These are phyloP conservation scores for Lutraria lutraria DNA, from an alignment of 2,888 invertebrate species.

Conservation along the genomic window DNA sequence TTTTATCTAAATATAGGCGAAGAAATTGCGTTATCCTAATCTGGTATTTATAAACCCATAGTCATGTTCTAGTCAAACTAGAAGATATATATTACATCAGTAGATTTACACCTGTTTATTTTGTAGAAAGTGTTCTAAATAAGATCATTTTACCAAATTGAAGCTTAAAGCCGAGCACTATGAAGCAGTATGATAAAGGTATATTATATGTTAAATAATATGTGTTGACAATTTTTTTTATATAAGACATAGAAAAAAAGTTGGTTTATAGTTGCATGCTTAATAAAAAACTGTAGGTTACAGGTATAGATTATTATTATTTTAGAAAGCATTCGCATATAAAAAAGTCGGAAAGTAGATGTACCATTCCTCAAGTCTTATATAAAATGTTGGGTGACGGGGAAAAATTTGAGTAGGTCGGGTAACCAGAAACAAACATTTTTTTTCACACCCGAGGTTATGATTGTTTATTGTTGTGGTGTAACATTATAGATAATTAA, in stretches of 20 bases:
- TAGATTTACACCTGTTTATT: background rate
- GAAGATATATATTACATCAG: background rate
- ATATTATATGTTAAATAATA: background rate
- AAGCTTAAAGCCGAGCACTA: background rate
- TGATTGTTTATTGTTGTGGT: too few species aligned
- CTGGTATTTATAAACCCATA: background rate
- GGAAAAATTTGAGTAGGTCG: too few species aligned
- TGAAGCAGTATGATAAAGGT: background rate
- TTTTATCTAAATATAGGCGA: slow-evolving; percentile 5
- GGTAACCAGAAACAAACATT: too few species aligned
- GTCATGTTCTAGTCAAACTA: background rate
- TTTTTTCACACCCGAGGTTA: too few species aligned
- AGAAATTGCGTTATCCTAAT: slow-evolving; percentile 15
- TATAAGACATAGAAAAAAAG: background rate
- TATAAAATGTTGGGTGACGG: too few species aligned
- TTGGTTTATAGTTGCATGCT: too few species aligned
- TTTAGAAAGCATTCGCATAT: too few species aligned
- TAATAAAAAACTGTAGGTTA: too few species aligned
- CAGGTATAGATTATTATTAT: too few species aligned
- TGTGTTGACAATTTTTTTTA: background rate
- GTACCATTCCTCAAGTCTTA: too few species aligned
- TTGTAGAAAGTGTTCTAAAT: background rate
- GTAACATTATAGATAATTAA: too few species aligned
- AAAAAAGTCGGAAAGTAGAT: too few species aligned
- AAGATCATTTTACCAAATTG: background rate